Evolutionary conservation across 2,113 vertebrate genomes (phyloP), one percentile per base, ranked within the genome.

Genomic region (Petrocephalus microphthalmus): DNA sequence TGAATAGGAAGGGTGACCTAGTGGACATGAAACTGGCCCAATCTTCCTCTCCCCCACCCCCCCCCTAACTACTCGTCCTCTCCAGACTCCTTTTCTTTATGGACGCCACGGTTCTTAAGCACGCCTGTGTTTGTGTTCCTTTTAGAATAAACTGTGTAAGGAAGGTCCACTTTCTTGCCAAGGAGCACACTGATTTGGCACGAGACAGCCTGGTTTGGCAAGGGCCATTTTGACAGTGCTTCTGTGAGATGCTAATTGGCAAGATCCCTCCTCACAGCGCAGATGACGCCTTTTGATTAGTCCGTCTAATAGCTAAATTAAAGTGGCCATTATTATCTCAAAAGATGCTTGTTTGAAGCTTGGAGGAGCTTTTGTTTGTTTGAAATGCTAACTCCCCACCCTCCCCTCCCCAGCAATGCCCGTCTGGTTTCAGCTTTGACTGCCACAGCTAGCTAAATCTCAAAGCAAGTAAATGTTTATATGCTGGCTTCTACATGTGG

Each of bases 321-420:
- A 67, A 67, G 60, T 29, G 60, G n/a, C 60, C 25, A 13, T 29
- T 67, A 29, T 67, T 29, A 29, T 67, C 60, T n/a, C 60, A 67
- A 67, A 67, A 67, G 25, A 29, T 67, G 5, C 19, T 22, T 15
- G 45, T 84, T 84, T 84, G 47, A 29, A 13, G 82, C n/a, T 15
- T n/a, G 22, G n/a, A 52, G 82, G 45, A 52, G 82, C 82, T 47
- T 84, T 51, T 84, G n/a, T 84, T 78, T 78, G 17, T 78, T 84
- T 84, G 49, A 84, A 51, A 64, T 87, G 49, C 13, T 3, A 42
- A 71, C 57, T 19, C 15, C 11, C 33, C 33, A 0, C 29, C 67
- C 10, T 33, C 67, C 13, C 2, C 0, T 29, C 13, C 49, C 64
- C 86, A 33, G 47, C 25, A 87, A 74, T 47, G 49, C 64, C 20